phyloP scores from a whole-genome alignment of 2,888 invertebrate genomes.

The Troides helena region DNA sequence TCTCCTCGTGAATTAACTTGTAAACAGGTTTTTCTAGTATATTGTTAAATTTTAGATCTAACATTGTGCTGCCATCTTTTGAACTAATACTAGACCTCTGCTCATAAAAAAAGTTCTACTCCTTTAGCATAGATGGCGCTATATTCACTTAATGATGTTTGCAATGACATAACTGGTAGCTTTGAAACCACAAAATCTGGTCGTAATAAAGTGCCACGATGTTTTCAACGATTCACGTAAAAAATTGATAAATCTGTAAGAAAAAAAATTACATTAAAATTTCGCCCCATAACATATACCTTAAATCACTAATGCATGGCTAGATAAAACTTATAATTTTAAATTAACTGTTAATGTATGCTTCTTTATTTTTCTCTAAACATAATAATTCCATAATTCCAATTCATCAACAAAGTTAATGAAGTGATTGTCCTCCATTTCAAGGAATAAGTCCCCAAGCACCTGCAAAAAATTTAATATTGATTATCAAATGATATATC shows the following conservation, averaged over 20 bases:
- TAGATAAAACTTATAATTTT: constrained; percentile 30
- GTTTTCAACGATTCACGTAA: constrained; percentile 47
- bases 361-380: constrained; percentile 43
- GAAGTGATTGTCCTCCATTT: constrained; percentile 37
- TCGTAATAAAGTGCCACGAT: constrained; percentile 47
- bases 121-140: constrained; percentile 40
- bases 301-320: neutral
- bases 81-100: constrained; percentile 30
- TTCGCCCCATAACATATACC: neutral
- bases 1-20: constrained; percentile 46
- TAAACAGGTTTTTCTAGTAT: constrained; percentile 33
- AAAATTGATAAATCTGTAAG: constrained; percentile 45
- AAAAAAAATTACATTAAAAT: neutral
- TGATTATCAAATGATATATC: no score
- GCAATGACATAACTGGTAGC: constrained; percentile 39
- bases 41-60: constrained; percentile 32
- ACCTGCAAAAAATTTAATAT: constrained; percentile 42
- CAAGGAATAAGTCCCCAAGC: constrained; percentile 52
- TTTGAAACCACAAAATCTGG: constrained; percentile 42
- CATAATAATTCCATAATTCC: constrained; percentile 47
- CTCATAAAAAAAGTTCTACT: constrained; percentile 19
- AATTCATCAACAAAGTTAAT: constrained; percentile 52
- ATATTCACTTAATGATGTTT: constrained; percentile 42
- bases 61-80: constrained; percentile 47
- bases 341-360: constrained; percentile 46